Percentiles rank a stretch among this genome's conserved stretches.
phyloP scores from a whole-genome alignment of 2,113 vertebrate genomes.

The Mobula hypostoma region DNA sequence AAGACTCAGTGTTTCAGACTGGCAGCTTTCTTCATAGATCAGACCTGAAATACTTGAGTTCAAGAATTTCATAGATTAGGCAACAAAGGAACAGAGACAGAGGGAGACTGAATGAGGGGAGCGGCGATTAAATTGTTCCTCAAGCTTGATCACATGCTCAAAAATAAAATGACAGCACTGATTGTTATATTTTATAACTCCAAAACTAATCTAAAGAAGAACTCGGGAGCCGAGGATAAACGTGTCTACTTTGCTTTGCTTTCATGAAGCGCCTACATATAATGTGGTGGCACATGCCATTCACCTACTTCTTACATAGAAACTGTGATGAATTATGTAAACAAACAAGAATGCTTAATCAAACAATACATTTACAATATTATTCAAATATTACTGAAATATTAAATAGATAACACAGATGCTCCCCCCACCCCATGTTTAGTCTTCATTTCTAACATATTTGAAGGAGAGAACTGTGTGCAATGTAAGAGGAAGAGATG shows the following conservation, averaged over 20 bases:
- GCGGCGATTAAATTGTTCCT: neutral
- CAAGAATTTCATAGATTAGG: neutral
- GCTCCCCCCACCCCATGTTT: neutral
- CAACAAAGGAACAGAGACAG: neutral
- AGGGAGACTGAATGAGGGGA: neutral
- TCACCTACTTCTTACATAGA: too few relatives aligned
- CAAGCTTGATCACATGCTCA: neutral
- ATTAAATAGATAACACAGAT: neutral
- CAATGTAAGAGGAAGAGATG: neutral
- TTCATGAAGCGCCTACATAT: too few relatives aligned
- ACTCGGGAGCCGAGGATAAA: too few relatives aligned
- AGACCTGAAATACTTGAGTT: neutral
- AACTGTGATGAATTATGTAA: too few relatives aligned
- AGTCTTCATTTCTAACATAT: neutral
- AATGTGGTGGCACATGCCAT: too few relatives aligned
- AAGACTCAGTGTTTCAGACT: neutral
- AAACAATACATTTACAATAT: too few relatives aligned
- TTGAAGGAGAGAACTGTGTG: neutral
- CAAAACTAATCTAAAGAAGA: too few relatives aligned
- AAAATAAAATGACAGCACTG: too few relatives aligned
- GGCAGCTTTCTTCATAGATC: neutral
- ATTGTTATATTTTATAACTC: too few relatives aligned
- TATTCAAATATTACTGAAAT: too few relatives aligned
- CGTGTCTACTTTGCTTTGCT: too few relatives aligned
- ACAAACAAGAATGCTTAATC: too few relatives aligned